Conservation (phyloP, 1,140 invertebrate genomes). For the Heliconius hewitsoni region DNA sequence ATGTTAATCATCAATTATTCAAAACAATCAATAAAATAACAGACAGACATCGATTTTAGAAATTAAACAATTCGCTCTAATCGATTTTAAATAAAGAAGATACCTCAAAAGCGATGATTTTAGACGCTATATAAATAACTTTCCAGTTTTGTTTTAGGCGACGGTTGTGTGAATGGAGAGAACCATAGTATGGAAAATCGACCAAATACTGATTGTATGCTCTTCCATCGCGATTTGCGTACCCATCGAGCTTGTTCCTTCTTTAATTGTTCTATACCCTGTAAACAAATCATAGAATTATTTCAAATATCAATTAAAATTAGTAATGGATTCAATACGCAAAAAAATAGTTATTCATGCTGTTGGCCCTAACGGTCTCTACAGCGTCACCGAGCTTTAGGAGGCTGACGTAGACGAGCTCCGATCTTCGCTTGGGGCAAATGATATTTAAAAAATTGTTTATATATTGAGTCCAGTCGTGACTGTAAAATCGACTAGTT, state of each 20-base stretch:
- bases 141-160: constrained; percentile 88
- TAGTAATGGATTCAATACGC: too few species aligned
- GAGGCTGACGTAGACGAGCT: too few species aligned
- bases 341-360: too few species aligned
- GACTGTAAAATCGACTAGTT: too few species aligned
- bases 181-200: constrained; percentile 96
- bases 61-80: neutral
- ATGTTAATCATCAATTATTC: neutral
- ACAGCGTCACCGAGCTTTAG: too few species aligned
- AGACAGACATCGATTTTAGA: neutral
- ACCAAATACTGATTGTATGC: constrained; percentile 96
- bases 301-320: neutral
- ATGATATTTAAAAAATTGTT: too few species aligned
- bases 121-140: constrained; percentile 89
- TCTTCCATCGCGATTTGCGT: constrained; percentile 95
- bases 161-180: constrained; percentile 94
- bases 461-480: too few species aligned
- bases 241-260: constrained; percentile 96
- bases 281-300: constrained; percentile 44
- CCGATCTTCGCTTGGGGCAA: too few species aligned
- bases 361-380: too few species aligned
- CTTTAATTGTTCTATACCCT: constrained; percentile 97
- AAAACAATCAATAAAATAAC: constrained; percentile 4
- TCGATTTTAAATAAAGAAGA: neutral
- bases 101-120: constrained; percentile 33